Base-by-base conservation (phyloP, 2,888 invertebrate genomes). In the Drosophila neoperkinsi region DNA sequence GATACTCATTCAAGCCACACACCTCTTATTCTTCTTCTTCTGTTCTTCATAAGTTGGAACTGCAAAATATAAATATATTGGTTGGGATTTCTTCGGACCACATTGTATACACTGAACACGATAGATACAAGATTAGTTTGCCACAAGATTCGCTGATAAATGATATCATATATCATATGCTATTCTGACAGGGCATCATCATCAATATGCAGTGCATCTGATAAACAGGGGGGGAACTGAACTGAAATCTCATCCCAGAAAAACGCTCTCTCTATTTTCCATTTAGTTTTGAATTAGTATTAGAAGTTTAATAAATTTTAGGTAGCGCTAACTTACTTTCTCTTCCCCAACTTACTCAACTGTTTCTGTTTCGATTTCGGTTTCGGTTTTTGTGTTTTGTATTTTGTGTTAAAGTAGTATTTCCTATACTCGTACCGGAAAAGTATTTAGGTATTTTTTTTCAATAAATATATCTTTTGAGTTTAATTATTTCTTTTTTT, bases 381-480 rank as follows among this genome's bases (percentile, higher is more conserved):
- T 50, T 50, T 55, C 25, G 7, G 7, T 60, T 51, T 41, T 53
- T 79, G 52, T 78, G 64, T 73, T 33, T 74, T 59, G 41, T 38
- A 34, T 18, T 46, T 53, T 53, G 53, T 52, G 34, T 46, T 55
- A 58, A 63, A 53, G 49, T 59, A 41, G 57, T 46, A 46, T 51
- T 61, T 70, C 21, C 46, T 71, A 55, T 58, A 71, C 57, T 66
- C 56, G 63, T 46, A 66, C 36, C 46, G 63, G 58, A 59, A 67
- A 78, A 71, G 64, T 78, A 67, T 58, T 80, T 67, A 30, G 73
- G 74, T 75, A 46, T 16, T 46, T 46, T 21, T 60, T 58, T 72
- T 86, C 71, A 74, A 78, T 86, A 83, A 83, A 86, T 80, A 80
- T 86, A 83, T 75, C 57, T 72, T 81, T 90, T 62, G 70, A 84